Evolutionary conservation across 1,140 invertebrate species (phyloP), one percentile per base, ranked within the genome.

Genomic region (Zaprionus tsacasi): DNA sequence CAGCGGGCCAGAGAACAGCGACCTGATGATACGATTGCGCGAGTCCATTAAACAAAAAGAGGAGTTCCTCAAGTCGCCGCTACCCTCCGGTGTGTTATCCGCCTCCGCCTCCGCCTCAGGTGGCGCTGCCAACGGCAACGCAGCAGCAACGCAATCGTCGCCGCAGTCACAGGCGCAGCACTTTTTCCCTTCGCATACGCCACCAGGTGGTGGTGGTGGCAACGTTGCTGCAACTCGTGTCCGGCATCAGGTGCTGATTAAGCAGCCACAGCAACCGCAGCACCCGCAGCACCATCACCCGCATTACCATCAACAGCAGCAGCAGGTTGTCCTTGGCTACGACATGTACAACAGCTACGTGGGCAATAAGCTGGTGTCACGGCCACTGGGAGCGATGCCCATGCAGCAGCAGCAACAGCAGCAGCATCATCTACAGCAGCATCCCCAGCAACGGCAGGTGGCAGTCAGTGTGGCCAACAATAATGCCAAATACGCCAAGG

Each of bases 41-140:
- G 97, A 96, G 91, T 97, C 96, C 81, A 95, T 96, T 78, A 96
- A 97, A 80, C 96, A 97, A 82, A 98, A 98, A 86, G 96, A 97
- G 92, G 97, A 97, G 78, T 98, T 98, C 91, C 93, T 98, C 35
- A 94, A 95, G 78, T 93, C 96, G 63, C 96, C 96, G 94, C 95
- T 54, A 57, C 91, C 91, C 33, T 55, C 68, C 4, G 77, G 70
- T 30, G 43, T 74, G 21, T 63, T 76, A 35, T 68, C 81, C 45
- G 33, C 76, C 6, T 59, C 74, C 21, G 64, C 57, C 43, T n/a
- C n/a, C n/a, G n/a, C n/a, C n/a, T 43, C 55, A 7, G 15, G 6
- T 11, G 11, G 48, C 15, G 21, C 69, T 40, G 52, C 63, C 17
- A 88, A 83, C 50, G 78, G 81, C 61, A 89, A 81, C 54, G 75